phyloP scores from a whole-genome alignment of 2,113 vertebrate genomes.

The Malurus melanocephalus region DNA sequence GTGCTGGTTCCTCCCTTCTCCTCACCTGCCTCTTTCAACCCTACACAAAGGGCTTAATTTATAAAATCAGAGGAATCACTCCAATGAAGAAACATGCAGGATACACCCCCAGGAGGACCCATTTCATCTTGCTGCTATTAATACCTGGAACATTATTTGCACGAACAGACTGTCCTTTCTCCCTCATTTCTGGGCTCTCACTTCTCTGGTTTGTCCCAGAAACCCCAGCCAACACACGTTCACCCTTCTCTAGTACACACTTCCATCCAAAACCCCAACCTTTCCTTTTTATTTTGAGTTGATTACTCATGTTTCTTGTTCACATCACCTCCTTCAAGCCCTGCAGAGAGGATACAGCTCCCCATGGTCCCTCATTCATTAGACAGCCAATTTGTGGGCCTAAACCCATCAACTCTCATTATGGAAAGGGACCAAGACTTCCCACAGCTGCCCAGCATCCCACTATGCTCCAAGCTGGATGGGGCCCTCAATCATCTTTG shows the following conservation, averaged over 20 bases:
- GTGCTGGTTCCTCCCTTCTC: not conserved
- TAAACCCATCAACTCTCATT: not conserved
- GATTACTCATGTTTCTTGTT: not conserved
- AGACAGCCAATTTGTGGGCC: not conserved
- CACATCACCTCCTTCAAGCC: not conserved
- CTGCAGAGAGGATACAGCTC: not conserved
- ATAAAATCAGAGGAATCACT: not conserved
- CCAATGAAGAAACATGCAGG: not conserved
- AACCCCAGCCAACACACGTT: constrained; percentile 35
- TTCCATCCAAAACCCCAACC: not conserved
- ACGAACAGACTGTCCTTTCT: not conserved
- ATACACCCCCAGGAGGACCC: not conserved
- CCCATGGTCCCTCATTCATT: not conserved
- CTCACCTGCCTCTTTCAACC: not conserved
- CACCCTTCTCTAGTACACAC: not conserved
- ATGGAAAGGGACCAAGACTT: not conserved
- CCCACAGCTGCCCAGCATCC: not conserved
- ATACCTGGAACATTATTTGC: constrained; percentile 6
- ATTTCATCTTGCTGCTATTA: constrained; percentile 9
- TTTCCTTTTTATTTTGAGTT: not conserved
- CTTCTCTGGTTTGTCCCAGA: not conserved
- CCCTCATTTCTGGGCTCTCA: constrained; percentile 23
- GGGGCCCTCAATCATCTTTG: not conserved
- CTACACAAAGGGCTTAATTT: not conserved
- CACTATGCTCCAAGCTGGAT: not conserved